Evolutionary conservation across 2,888 invertebrate species (phyloP), one percentile per base, ranked within the genome.

Genomic region (Drosophila mimetica): DNA sequence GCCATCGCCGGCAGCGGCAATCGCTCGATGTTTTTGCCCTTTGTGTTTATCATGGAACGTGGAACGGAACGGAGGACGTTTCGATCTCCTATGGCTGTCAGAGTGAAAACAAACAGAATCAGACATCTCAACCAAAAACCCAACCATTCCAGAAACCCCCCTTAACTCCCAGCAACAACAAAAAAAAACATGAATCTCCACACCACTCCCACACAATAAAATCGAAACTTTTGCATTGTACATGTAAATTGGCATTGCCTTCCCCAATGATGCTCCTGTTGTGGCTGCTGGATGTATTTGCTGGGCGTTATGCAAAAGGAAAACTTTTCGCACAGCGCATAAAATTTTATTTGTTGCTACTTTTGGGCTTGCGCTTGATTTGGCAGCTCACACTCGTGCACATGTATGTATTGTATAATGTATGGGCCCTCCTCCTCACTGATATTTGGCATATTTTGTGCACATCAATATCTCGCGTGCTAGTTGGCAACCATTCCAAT

Each of bases 321-420:
- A 81, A 86, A 84, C 67, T 83, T 86, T 84, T 76, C 65, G 79
- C 77, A 65, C 59, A 77, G 82, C 73, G 84, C 81, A 85, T 84
- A 85, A 86, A 86, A 86, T 84, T 79, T 85, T 85, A 85, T 85
- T 86, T 86, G 84, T 86, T 85, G 84, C 84, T 85, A 84, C 86
- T 85, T 84, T 85, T 79, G 84, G 81, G 84, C 81, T 84, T 81
- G 79, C 81, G 81, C 84, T 85, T 85, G 84, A 85, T 85, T 85
- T 85, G 86, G 81, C 84, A 86, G 32, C 58, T 55, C 47, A 59
- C 63, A 51, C 69, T 41, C 69, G 48, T 32, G 55, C 37, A 53
- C 47, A 59, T 42, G 58, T 36, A 9, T 46, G 22, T 46, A 37
- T 44, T 57, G 79, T 82, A 77, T 77, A 79, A 71, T 81, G 76